Base-by-base conservation (phyloP, 2,797 vertebrate species). In the Telmatherina bonti region DNA sequence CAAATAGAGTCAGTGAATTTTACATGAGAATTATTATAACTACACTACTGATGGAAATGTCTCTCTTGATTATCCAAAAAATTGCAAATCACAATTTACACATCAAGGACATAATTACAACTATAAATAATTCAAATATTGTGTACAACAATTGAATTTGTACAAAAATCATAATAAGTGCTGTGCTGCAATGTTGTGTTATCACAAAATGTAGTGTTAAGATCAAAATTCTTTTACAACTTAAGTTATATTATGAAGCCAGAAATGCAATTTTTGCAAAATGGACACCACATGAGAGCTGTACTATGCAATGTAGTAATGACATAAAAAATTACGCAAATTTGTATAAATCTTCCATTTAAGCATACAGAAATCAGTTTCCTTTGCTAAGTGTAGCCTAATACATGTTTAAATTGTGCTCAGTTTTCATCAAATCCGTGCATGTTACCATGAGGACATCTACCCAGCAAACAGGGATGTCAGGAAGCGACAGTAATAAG, bases 11-110 rank as follows among this genome's bases (percentile, higher is more conserved):
- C 18, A n/a, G 30, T 22, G 10, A 51, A 57, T 61, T 66, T 24
- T 38, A 64, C 33, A 72, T 18, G 5, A 20, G 68, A 47, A 72
- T 74, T 31, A 51, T 9, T 12, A 31, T n/a, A n/a, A n/a, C n/a
- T n/a, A n/a, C n/a, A n/a, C n/a, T n/a, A n/a, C n/a, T n/a, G n/a
- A n/a, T n/a, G n/a, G n/a, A n/a, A n/a, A n/a, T n/a, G n/a, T n/a
- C n/a, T n/a, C n/a, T n/a, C n/a, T 47, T 26, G 64, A 61, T 24
- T 20, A 75, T 49, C 29, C 45, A 20, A 43, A 18, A 59, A 57
- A 72, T 73, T 61, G 20, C 22, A 18, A 13, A 62, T 62, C 56
- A 38, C 5, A 67, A 68, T 70, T 35, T 56, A 51, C 18, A 29
- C 16, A 49, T 30, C 62, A 65, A 67, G 18, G 7, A 54, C 70